Conservation (phyloP, 2,113 vertebrate species). For the Spheniscus mendiculus region DNA sequence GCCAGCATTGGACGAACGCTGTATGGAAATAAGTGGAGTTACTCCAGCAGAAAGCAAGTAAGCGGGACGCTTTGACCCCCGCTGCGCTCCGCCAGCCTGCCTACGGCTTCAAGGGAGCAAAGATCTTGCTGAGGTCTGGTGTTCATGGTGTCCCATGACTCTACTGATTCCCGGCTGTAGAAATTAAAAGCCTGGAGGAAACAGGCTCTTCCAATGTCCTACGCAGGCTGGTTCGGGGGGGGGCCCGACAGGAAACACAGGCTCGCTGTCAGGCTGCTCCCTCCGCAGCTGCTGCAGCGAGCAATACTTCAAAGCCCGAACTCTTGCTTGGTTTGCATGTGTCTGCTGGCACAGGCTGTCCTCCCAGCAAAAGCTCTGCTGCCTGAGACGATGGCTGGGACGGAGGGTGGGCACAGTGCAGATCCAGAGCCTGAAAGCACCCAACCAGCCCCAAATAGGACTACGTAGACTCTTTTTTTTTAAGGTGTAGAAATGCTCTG, state of each 20-base stretch:
- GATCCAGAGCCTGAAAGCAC: neutral
- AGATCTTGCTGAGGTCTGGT: neutral
- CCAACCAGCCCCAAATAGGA: neutral
- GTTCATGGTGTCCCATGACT: accelerated
- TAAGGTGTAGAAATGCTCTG: neutral
- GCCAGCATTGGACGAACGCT: accelerated
- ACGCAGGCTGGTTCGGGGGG: neutral
- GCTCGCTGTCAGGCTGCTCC: neutral
- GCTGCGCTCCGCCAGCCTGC: neutral
- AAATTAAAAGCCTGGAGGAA: neutral
- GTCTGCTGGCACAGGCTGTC: neutral
- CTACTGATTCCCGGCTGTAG: neutral
- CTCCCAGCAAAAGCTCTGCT: neutral
- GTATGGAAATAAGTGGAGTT: neutral
- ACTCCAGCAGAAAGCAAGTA: neutral
- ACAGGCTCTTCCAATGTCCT: neutral
- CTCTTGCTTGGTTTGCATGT: neutral
- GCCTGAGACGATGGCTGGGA: neutral
- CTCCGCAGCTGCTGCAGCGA: neutral
- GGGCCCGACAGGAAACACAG: accelerated
- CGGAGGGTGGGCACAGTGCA: neutral
- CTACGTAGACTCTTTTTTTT: neutral
- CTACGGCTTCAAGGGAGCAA: neutral
- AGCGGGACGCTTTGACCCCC: neutral
- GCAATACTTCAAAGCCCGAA: neutral